These are phyloP conservation scores for Monochamus saltuarius DNA, from an alignment of 1,140 invertebrate species.

Conservation along the genomic window DNA sequence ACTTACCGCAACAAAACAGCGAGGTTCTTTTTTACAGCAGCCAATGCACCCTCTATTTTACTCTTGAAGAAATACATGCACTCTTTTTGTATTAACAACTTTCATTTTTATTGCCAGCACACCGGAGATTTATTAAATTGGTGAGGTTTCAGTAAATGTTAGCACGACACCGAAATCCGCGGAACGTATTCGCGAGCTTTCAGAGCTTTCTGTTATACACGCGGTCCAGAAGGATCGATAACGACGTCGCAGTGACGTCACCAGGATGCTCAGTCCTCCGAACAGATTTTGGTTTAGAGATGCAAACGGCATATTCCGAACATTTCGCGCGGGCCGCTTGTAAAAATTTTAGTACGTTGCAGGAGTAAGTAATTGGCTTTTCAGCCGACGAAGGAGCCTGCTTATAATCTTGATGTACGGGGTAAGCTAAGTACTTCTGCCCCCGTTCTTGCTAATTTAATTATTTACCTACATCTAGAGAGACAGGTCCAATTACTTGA, in stretches of 20 bases:
- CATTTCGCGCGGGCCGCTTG: no score
- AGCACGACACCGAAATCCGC: constrained; percentile 26
- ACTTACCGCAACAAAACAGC: constrained; percentile 27
- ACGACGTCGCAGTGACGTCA: constrained; percentile 50
- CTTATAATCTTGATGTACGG: no score
- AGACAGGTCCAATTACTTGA: no score
- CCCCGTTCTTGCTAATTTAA: no score
- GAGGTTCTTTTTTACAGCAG: constrained; percentile 9
- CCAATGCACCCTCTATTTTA: not conserved
- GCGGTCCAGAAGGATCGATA: constrained; percentile 45
- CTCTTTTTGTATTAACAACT: not conserved
- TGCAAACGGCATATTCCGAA: no score
- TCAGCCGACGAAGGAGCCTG: no score
- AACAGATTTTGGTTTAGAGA: no score
- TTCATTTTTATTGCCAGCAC: not conserved
- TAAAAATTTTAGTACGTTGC: no score
- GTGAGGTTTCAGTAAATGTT: not conserved
- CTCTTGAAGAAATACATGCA: constrained; percentile 4
- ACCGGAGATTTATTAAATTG: not conserved
- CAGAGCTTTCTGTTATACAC: constrained; percentile 34
- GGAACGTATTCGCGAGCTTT: constrained; percentile 32
- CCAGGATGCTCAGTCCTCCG: constrained; percentile 1
- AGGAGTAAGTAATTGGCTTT: no score
- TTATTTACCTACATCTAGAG: no score
- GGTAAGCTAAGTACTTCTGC: no score